A percentile compares a stretch with the other conserved stretches of the same genome.
Conservation (phyloP, 2,113 vertebrate genomes). For the Hyla sarda region DNA sequence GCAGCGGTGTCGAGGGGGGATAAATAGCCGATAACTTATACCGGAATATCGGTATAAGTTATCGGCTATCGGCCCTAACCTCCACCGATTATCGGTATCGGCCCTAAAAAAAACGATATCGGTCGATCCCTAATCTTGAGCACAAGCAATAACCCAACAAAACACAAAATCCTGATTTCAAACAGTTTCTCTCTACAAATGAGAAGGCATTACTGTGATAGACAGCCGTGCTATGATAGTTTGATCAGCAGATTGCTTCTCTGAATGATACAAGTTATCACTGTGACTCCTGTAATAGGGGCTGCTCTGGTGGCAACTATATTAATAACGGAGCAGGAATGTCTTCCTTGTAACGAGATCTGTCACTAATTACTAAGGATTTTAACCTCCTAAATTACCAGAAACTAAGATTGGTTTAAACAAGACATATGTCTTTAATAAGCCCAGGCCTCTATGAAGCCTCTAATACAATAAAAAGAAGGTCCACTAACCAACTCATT, state of each 20-base stretch:
- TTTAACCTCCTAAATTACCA: slow-evolving; percentile 59
- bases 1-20: too few relatives aligned
- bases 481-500: slow-evolving; percentile 57
- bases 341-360: slow-evolving; percentile 57
- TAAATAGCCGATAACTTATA: too few relatives aligned
- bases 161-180: not conserved
- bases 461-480: slow-evolving; percentile 58
- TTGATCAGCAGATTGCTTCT: slow-evolving; percentile 16
- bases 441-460: slow-evolving; percentile 57
- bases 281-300: slow-evolving; percentile 34
- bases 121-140: too few relatives aligned
- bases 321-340: slow-evolving; percentile 58
- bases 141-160: not conserved
- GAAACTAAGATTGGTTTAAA: slow-evolving; percentile 58
- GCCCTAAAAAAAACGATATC: too few relatives aligned
- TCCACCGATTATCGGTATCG: too few relatives aligned
- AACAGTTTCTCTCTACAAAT: not conserved
- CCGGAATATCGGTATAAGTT: too few relatives aligned
- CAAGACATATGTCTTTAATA: slow-evolving; percentile 59
- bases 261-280: slow-evolving; percentile 49
- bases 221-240: not conserved
- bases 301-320: slow-evolving; percentile 58
- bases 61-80: too few relatives aligned
- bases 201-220: not conserved
- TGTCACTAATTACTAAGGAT: slow-evolving; percentile 60